Evolutionary conservation across 1,140 invertebrate species (phyloP), one percentile per base, ranked within the genome.

Genomic region (Stenopsyche tienmushanensis): DNA sequence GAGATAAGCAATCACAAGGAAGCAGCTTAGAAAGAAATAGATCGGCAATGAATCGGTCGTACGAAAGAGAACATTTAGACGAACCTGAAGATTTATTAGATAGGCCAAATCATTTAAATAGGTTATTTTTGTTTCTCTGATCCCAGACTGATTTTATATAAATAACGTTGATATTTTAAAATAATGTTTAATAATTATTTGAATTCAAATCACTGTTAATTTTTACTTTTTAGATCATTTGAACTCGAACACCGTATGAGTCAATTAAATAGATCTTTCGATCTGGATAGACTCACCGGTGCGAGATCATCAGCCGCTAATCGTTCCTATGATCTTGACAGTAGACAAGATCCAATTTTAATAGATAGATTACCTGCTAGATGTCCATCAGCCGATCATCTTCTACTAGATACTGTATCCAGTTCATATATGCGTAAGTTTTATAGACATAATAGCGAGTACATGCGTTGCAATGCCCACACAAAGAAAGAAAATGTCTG

Each of bases 331-430:
- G 79, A 80, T 70, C 71, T 80, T 53, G 79, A 80, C 18, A 62
- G 63, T 23, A 64, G 68, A 2, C 65, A 71, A n/a, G 65, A 69
- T n/a, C 73, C 74, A 10, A 23, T 66, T n/a, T 21, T 64, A 24
- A 23, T 64, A 29, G 72, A 69, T 23, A 57, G 71, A 3, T 71
- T 74, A 18, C 76, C 75, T 3, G 74, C 75, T 0, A 58, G 78
- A 9, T 79, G 78, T 50, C 75, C 78, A 0, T 79, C 78, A 1
- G 76, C 77, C 24, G 77, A 80, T 63, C 77, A 80, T 71, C 68
- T 80, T 5, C 68, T 79, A 13, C 34, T 69, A 17, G 67, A 69
- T 25, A 62, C 45, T 18, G 67, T 64, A 2, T 64, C 66, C 3
- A 54, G 53, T 18, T 57, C 66, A 9, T 68, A 64, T 55, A 54